Evolutionary conservation across 2,797 vertebrate species (phyloP), one percentile per base, ranked within the genome.

Genomic region (Micropoecilia bifurca): DNA sequence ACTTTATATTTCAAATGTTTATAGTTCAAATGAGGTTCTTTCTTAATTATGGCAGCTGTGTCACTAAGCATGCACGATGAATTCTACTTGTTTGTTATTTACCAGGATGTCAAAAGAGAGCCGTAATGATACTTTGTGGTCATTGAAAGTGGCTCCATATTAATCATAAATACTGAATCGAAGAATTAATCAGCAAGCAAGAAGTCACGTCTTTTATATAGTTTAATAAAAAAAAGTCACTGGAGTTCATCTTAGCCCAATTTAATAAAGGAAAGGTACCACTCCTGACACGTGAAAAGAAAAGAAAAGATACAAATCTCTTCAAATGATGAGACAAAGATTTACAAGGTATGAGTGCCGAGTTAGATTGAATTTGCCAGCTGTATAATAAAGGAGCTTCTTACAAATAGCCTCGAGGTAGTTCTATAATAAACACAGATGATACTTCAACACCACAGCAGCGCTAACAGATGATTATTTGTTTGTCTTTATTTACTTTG

Each of bases 81-180:
- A 81, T 80, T 81, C 59, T 74, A n/a, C 41, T 71, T 71, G 41
- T 46, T 46, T 71, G 41, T 46, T 71, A 13, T 71, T 20, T 25
- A 36, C 18, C 76, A 20, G 63, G 3, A 73, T 61, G 30, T 68
- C 82, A 73, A 83, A 66, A 76, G 68, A 8, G 63, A 73, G 71
- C 76, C 59, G 22, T 85, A 82, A 87, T 86, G 73, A 74, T 50
- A 77, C 45, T 78, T 50, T 75, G 79, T 90, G 89, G 85, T 90
- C 87, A 85, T 18, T 87, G 74, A 81, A 71, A 84, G 71, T 79
- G 74, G 71, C 73, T 74, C 33, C 77, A 81, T 82, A 75, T 88
- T 85, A 87, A 84, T 91, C 83, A 86, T 78, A 72, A 78, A 82
- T 92, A 87, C 81, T 85, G 55, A 84, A 43, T 86, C 43, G 87